phyloP scores from a whole-genome alignment of 2,888 invertebrate species.

The Alcis repandata region DNA sequence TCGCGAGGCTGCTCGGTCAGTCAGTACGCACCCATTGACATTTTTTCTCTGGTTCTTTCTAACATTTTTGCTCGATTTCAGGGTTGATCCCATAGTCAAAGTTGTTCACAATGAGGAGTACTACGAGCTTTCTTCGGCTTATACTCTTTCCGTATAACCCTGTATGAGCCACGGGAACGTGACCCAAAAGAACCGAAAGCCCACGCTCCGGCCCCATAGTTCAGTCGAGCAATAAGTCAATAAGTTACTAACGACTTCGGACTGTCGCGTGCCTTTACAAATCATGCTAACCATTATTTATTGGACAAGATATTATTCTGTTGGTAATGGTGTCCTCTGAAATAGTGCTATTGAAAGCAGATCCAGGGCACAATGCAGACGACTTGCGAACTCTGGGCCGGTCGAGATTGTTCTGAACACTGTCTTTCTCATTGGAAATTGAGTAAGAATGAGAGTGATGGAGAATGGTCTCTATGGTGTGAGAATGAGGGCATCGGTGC shows the following conservation, averaged over 20 bases:
- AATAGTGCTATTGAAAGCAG: conserved; percentile 46
- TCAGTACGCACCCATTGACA: no score
- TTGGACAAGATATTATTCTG: conserved; percentile 37
- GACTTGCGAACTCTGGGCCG: conserved; percentile 41
- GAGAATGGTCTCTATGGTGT: background rate
- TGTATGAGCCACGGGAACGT: background rate
- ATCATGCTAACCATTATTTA: conserved; percentile 39
- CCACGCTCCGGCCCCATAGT: background rate
- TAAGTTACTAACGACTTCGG: conserved; percentile 36
- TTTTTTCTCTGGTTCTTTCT: no score
- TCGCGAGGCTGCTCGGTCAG: no score
- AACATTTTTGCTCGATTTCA: no score
- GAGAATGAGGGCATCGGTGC: conserved; percentile 41
- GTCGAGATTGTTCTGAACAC: background rate
- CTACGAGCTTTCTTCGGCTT: no score
- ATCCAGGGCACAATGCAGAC: conserved; percentile 71
- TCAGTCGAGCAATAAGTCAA: conserved; percentile 28
- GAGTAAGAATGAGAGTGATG: background rate
- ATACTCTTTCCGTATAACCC: no score
- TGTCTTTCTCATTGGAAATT: background rate
- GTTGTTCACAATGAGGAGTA: no score
- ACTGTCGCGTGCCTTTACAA: conserved; percentile 33
- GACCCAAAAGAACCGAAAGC: background rate
- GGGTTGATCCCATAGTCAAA: no score
- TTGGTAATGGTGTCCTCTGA: conserved; percentile 30